Evolutionary conservation across 2,888 invertebrate genomes (phyloP).

Genomic region (Apotomis turbidana): DNA sequence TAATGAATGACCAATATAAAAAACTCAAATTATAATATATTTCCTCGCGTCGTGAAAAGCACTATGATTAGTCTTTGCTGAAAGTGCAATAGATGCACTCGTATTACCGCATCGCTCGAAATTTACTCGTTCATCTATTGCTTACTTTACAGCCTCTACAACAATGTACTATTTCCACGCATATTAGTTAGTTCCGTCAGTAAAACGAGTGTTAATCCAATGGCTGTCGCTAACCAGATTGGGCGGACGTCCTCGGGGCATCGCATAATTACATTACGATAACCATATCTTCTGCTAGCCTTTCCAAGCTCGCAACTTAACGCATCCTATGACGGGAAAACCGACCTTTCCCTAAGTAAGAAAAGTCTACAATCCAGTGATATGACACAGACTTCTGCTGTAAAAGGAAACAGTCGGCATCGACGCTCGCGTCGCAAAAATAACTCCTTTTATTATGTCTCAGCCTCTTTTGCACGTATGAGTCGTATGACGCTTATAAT

Average conservation of each 20-base stretch:
- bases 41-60: too few relatives aligned
- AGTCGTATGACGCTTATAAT: conserved; percentile 37
- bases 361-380: conserved; percentile 10
- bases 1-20: too few relatives aligned
- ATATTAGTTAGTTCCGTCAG: conserved; percentile 15
- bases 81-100: too few relatives aligned
- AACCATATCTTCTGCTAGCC: conserved; percentile 32
- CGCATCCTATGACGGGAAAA: neutral
- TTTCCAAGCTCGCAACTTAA: conserved; percentile 3
- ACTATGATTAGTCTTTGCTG: too few relatives aligned
- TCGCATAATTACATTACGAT: conserved; percentile 41
- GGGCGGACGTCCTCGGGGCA: conserved; percentile 22
- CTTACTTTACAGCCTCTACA: too few relatives aligned
- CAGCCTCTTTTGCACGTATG: conserved; percentile 41
- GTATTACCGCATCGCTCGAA: too few relatives aligned
- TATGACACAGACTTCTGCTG: neutral
- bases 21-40: too few relatives aligned
- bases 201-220: conserved; percentile 37
- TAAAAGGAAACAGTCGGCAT: conserved; percentile 3
- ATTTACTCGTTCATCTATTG: too few relatives aligned
- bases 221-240: conserved; percentile 23
- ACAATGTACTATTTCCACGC: neutral
- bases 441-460: conserved; percentile 40
- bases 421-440: conserved; percentile 36
- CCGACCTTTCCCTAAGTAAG: neutral